A percentile compares a stretch with the other conserved stretches of the same genome.
Evolutionary conservation across 2,888 invertebrate species (phyloP).

Genomic region (Plebejus argus): DNA sequence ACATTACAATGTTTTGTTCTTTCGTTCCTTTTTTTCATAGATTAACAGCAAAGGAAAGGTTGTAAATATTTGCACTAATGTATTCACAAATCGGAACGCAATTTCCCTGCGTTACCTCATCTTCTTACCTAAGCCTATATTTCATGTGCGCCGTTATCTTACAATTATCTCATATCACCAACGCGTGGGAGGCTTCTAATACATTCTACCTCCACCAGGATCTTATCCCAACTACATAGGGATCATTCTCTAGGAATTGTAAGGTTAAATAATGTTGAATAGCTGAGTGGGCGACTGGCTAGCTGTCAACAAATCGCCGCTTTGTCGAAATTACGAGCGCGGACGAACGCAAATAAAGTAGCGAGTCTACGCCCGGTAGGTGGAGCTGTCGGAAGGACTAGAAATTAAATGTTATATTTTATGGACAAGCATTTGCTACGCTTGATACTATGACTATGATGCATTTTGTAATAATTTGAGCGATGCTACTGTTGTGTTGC

Average conservation of each 20-base stretch:
- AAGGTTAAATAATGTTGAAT: background rate
- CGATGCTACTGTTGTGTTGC: too few species aligned
- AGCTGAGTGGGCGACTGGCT: constrained; percentile 45
- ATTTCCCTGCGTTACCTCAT: constrained; percentile 22
- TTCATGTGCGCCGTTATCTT: constrained; percentile 42
- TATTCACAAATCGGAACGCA: constrained; percentile 4
- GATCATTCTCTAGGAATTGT: background rate
- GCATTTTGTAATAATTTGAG: too few species aligned
- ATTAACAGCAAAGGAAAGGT: background rate
- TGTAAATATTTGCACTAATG: background rate
- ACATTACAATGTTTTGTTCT: too few species aligned
- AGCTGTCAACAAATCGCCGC: constrained; percentile 47
- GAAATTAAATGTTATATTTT: constrained; percentile 17
- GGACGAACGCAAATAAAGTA: constrained; percentile 45
- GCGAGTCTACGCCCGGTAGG: constrained; percentile 40
- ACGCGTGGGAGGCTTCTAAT: constrained; percentile 31
- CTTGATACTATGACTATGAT: background rate
- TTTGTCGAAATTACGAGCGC: constrained; percentile 48
- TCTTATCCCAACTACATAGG: background rate
- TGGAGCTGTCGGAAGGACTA: constrained; percentile 27
- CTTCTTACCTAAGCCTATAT: constrained; percentile 34
- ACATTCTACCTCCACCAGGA: background rate
- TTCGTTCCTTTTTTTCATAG: background rate
- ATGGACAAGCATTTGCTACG: background rate
- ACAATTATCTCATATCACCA: constrained; percentile 47